Conservation (phyloP, 2,113 vertebrate species). For the Hydropotes inermis region DNA sequence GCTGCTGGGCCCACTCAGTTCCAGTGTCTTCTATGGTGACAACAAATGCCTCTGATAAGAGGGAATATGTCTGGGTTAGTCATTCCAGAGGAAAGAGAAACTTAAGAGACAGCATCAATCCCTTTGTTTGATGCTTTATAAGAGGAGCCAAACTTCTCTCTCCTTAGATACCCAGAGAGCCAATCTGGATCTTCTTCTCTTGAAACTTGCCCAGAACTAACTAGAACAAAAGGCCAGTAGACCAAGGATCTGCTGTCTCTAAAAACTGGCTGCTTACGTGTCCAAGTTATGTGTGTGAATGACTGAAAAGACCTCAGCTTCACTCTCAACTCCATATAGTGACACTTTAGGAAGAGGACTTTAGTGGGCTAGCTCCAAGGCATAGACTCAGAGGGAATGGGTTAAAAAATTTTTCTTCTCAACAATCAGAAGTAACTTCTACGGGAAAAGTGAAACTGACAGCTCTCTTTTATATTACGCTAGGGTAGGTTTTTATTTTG, state of each 20-base stretch:
- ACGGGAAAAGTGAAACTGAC: background rate
- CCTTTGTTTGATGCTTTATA: background rate
- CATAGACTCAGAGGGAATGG: background rate
- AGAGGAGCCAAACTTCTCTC: background rate
- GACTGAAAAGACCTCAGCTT: background rate
- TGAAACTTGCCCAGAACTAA: background rate
- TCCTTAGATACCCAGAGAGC: rapidly evolving
- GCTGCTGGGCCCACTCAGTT: no score
- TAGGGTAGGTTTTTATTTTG: background rate
- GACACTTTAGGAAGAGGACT: background rate
- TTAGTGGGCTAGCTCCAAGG: background rate
- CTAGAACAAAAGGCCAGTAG: background rate
- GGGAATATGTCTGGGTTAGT: background rate
- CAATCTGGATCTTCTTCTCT: background rate
- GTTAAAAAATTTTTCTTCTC: background rate
- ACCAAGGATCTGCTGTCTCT: background rate
- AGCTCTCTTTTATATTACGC: background rate
- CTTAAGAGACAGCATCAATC: background rate
- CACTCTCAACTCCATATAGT: background rate
- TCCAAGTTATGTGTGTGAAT: background rate
- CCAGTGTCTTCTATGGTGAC: background rate
- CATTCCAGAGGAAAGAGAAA: background rate
- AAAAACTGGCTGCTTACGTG: background rate
- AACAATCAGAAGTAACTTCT: background rate
- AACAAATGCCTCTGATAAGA: background rate